phyloP scores from a whole-genome alignment of 92 coral and sea anemone genomes.

The Phenganax marumi region DNA sequence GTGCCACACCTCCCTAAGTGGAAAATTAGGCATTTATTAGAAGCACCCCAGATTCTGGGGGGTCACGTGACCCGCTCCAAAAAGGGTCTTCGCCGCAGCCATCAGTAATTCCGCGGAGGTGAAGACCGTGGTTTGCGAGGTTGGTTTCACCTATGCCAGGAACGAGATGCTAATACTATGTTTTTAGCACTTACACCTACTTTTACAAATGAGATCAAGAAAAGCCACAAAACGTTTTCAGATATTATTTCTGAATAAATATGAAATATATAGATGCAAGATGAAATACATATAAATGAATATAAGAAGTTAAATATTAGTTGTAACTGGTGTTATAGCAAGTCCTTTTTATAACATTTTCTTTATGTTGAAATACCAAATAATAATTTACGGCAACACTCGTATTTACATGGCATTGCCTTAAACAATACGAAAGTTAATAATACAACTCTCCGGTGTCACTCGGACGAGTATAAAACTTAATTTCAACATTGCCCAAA shows the following conservation, averaged over 20 bases:
- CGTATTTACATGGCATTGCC: background rate
- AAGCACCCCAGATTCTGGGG: no score
- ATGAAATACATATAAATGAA: background rate
- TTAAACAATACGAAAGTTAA: background rate
- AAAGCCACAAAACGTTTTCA: background rate
- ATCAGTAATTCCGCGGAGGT: no score
- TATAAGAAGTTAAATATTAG: background rate
- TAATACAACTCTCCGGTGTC: background rate
- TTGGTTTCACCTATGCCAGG: no score
- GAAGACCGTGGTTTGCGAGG: no score
- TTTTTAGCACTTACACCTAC: no score
- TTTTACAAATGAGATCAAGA: no score
- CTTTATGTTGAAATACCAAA: background rate
- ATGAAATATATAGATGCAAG: background rate
- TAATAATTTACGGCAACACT: background rate
- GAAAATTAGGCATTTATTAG: no score
- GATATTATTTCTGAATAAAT: slow-evolving; percentile 1
- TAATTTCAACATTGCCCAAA: background rate
- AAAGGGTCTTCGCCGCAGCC: no score
- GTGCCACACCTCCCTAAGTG: no score
- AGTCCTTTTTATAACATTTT: slow-evolving; percentile 7
- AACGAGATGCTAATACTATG: no score
- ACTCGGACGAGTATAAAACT: background rate
- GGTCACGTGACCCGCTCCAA: no score
- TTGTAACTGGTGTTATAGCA: background rate